Evolutionary conservation across 2,888 invertebrate species (phyloP), one percentile per base, ranked within the genome.

Genomic region (Caenorhabditis sulstoni): DNA sequence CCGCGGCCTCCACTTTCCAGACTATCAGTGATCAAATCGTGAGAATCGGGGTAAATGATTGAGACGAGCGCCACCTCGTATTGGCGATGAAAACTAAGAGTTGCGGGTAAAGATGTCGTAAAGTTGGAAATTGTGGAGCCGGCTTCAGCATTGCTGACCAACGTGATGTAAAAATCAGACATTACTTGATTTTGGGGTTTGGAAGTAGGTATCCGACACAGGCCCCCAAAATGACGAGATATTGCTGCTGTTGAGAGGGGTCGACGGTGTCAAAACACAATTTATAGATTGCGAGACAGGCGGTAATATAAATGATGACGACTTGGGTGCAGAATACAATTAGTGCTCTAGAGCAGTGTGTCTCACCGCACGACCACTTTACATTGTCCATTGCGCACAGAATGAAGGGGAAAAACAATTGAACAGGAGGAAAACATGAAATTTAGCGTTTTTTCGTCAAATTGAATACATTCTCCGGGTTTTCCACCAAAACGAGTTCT

Each of bases 181-280:
- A 39, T 57, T 45, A 29, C 44, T 57, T 55, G 22, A 57, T 45
- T 45, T 49, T 67, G 22, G 67, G 67, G 37, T 57, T 58, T 2
- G 67, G 67, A 7, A 67, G 35, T 3, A 67, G 49, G n/a, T 67
- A 67, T 2, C 67, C 67, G 7, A 67, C 22, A 22, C 57, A 57
- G 4, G 67, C 47, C 7, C 57, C 35, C 8, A 67, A 22, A 29
- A 67, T 14, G 3, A 18, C 20, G 1, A 67, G 16, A 57, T 58
- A 67, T 18, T 55, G 39, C 58, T 67, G 50, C 18, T 50, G n/a
- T n/a, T n/a, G n/a, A n/a, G n/a, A n/a, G n/a, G n/a, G n/a, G n/a
- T n/a, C n/a, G n/a, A n/a, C n/a, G n/a, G n/a, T n/a, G n/a, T n/a
- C n/a, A n/a, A n/a, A 35, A 50, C 55, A 50, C 22, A 67, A 44